Percentiles rank a stretch among this genome's conserved stretches.
Conservation (phyloP, 2,113 vertebrate species). For the Oryzias javanicus region DNA sequence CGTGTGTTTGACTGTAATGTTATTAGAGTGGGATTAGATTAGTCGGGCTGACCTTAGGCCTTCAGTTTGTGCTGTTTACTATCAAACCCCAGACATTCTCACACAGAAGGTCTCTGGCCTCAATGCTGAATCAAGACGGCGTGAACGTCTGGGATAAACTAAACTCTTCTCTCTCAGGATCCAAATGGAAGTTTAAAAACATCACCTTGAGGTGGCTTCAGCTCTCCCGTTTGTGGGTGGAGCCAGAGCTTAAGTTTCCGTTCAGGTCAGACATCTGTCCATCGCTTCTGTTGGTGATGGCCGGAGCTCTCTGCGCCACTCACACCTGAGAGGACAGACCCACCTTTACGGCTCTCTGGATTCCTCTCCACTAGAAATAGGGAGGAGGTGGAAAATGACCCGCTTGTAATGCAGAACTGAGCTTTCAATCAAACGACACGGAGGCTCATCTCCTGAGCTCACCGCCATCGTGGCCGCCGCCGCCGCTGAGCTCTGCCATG, state of each 20-base stretch:
- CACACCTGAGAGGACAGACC: slow-evolving; percentile 31
- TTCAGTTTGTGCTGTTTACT: not conserved
- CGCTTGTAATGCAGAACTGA: no score
- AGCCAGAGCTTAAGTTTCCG: slow-evolving; percentile 34
- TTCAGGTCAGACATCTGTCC: slow-evolving; percentile 24
- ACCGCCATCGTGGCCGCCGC: no score
- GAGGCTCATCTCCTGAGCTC: no score
- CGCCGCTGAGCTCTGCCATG: no score
- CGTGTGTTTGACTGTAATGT: not conserved
- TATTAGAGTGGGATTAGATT: slow-evolving; percentile 4
- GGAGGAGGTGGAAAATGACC: no score
- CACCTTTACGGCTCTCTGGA: slow-evolving; percentile 25
- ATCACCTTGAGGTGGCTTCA: slow-evolving; percentile 1
- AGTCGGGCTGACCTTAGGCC: not conserved
- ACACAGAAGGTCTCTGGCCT: no score
- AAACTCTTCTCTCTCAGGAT: no score
- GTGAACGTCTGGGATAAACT: no score
- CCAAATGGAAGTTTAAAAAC: no score
- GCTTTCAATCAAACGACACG: no score
- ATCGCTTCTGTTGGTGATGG: slow-evolving; percentile 38
- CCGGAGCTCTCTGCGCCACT: not conserved
- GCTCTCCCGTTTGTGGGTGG: slow-evolving; percentile 12
- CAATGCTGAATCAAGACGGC: no score
- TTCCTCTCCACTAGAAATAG: not conserved
- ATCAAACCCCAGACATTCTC: not conserved